Evolutionary conservation across 2,113 vertebrate genomes (phyloP), one percentile per base, ranked within the genome.

Genomic region (Siniperca chuatsi): DNA sequence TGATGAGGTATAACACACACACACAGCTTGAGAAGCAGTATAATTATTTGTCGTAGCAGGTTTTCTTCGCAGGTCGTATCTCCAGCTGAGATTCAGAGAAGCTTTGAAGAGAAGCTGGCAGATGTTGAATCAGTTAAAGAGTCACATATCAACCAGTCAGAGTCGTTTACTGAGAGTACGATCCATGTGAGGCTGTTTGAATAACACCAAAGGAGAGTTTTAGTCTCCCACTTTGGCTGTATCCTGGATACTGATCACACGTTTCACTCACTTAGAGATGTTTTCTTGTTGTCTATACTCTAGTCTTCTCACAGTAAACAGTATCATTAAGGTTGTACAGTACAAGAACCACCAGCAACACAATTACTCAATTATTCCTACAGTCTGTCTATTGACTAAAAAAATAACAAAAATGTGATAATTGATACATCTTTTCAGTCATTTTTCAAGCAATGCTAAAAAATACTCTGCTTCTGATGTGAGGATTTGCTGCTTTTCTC

Each of bases 11-110:
- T 42, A 58, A 76, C 46, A 64, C 66, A 68, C 66, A 61, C 60
- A 72, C 37, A 54, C 76, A 75, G 52, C 67, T 18, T 61, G 4
- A 70, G 74, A 60, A 78, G 68, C 23, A 7, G 54, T 29, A 5
- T 76, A 75, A 85, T 87, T 78, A 81, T 75, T 81, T 71, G 79
- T 77, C 40, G 69, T 52, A 55, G 83, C 33, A 35, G 69, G 70
- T 74, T 64, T 62, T 73, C 60, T 66, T 72, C 4, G 12, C 72
- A 73, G 73, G 78, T 75, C 64, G 44, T 11, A 74, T 83, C 68
- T 83, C 82, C 72, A 70, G 72, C 75, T 60, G 82, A 78, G 57
- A 69, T 74, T 75, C 50, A 11, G 62, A 85, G 67, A 20, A 33
- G 79, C 79, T 85, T 84, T 86, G 65, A 90, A 78, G 81, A 72